Evolutionary conservation across 2,888 invertebrate species (phyloP).

Genomic region (Apodemia mormo): DNA sequence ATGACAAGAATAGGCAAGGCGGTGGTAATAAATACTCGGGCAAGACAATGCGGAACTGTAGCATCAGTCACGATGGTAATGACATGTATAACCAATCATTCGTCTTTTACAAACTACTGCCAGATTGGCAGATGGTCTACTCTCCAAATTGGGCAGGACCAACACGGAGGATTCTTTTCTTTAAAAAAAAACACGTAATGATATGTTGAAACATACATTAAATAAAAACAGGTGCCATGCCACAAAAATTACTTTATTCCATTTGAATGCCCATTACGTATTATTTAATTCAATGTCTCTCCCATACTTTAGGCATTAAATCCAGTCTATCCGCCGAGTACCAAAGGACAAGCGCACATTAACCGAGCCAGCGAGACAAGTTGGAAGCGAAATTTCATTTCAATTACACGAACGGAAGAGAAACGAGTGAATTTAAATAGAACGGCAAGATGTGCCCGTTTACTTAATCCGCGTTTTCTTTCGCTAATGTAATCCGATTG

Average conservation of each 20-base stretch:
- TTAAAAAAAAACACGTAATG: no score
- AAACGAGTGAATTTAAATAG: conserved; percentile 58
- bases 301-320: conserved; percentile 24
- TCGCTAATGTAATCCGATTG: conserved; percentile 50
- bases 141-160: no score
- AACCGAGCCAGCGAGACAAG: conserved; percentile 43
- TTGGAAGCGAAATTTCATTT: conserved; percentile 60
- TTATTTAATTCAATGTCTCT: conserved; percentile 15
- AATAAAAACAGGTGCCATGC: no score
- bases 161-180: no score
- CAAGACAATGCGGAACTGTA: no score
- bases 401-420: conserved; percentile 60
- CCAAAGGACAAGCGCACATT: conserved; percentile 24
- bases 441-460: conserved; percentile 51
- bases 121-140: no score
- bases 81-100: no score
- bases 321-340: conserved; percentile 23
- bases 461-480: conserved; percentile 61
- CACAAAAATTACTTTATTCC: not conserved
- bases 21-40: no score
- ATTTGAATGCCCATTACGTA: conserved; percentile 12
- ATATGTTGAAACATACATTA: no score
- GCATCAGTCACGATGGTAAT: no score
- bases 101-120: no score
- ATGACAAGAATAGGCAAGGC: no score